Base-by-base conservation (phyloP, 2,888 invertebrate genomes). In the Tineola bisselliella region DNA sequence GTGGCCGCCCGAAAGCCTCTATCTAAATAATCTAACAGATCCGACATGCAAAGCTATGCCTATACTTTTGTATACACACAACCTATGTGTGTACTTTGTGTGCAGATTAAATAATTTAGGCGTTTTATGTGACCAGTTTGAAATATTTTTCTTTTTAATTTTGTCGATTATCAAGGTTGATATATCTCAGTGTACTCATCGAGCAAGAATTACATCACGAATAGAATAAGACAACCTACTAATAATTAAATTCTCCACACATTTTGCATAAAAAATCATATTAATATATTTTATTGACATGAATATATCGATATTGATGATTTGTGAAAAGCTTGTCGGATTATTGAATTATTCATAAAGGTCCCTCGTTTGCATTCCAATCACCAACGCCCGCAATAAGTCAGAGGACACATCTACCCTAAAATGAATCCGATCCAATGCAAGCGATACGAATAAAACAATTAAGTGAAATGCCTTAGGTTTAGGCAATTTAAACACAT, bases 241-340 rank as follows among this genome's bases (percentile, higher is more conserved):
- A n/a, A n/a, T n/a, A n/a, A n/a, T n/a, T n/a, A n/a, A n/a, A n/a
- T n/a, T n/a, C n/a, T n/a, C n/a, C n/a, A n/a, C n/a, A n/a, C n/a
- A n/a, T 38, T 38, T 38, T 38, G 38, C 10, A 38, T 38, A 38
- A 38, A 12, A 38, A 38, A 1, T 38, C 10, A n/a, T 10, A 38
- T 38, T 38, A 3, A 38, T 38, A 38, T 10, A 31, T 31, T 62
- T 61, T 65, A 61, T 63, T 65, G 67, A 65, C 70, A 73, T 74
- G 73, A 73, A 74, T 73, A n/a, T n/a, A n/a, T n/a, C n/a, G n/a
- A n/a, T n/a, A 74, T 73, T 72, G 73, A 74, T 73, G 73, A 69
- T 70, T 69, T 62, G 67, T 67, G 68, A 69, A 71, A 70, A 67
- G 69, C 67, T 67, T 64, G 54, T 62, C 58, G 62, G 62, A 66